Evolutionary conservation across 2,113 vertebrate species (phyloP).

Genomic region (Neogobius melanostomus): DNA sequence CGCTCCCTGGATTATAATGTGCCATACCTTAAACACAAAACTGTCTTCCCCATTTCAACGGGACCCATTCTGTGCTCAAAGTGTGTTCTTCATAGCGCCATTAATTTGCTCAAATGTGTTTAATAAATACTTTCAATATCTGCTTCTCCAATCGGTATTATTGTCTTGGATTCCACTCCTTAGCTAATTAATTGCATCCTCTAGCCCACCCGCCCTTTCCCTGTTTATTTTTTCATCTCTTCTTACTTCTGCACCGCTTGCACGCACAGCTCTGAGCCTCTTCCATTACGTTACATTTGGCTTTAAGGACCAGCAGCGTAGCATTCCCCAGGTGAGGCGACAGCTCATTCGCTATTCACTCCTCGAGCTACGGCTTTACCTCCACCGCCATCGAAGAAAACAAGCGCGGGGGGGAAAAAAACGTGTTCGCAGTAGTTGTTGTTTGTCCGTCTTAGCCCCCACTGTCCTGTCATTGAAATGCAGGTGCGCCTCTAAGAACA

Average conservation of each 20-base stretch:
- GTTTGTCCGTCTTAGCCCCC: conserved; percentile 37
- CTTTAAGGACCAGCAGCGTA: conserved; percentile 41
- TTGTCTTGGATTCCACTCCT: conserved; percentile 15
- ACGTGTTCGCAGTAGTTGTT: conserved; percentile 20
- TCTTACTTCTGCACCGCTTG: conserved; percentile 2
- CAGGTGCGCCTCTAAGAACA: conserved; percentile 48
- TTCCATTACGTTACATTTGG: conserved; percentile 60
- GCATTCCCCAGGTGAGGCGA: conserved; percentile 53
- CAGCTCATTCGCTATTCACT: conserved; percentile 60
- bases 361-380: conserved; percentile 62
- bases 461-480: conserved; percentile 50
- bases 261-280: conserved; percentile 26
- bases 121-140: not conserved
- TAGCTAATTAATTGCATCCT: conserved; percentile 19
- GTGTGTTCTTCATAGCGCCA: too few relatives aligned
- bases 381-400: conserved; percentile 32
- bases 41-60: too few relatives aligned
- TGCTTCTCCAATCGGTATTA: not conserved
- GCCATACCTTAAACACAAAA: too few relatives aligned
- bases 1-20: too few relatives aligned
- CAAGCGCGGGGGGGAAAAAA: conserved; percentile 19
- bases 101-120: not conserved
- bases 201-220: not conserved
- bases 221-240: conserved; percentile 1
- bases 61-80: too few relatives aligned